Evolutionary conservation across 2,888 invertebrate genomes (phyloP).

Genomic region (Leucophora obtusa): DNA sequence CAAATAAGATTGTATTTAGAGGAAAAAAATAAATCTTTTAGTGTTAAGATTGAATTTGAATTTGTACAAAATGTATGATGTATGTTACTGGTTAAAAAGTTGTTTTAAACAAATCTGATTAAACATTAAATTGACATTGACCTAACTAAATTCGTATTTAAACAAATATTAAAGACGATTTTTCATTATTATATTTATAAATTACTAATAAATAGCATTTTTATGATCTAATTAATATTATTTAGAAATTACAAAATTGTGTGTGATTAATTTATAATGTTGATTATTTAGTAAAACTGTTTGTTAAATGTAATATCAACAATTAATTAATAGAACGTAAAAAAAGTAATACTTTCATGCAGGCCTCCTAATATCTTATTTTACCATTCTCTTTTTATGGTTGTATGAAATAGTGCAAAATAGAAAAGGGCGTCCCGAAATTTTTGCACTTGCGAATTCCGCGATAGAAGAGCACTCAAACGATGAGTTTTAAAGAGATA

Average conservation of each 20-base stretch:
- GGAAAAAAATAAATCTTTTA: conserved; percentile 2
- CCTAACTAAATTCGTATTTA: conserved; percentile 41
- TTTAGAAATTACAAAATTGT: conserved; percentile 6
- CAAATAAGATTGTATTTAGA: conserved; percentile 41
- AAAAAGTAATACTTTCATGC: conserved; percentile 55
- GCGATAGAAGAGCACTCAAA: no score
- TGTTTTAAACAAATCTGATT: conserved; percentile 10
- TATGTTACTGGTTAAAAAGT: conserved; percentile 29
- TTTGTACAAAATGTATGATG: background rate
- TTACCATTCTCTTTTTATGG: conserved; percentile 53
- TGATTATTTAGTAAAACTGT: conserved; percentile 21
- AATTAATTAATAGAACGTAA: conserved; percentile 61
- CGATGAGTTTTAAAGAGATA: no score
- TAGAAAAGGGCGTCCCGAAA: no score
- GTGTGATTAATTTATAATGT: background rate
- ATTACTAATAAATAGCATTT: no score
- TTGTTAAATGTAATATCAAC: conserved; percentile 32
- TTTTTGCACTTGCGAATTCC: no score
- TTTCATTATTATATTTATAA: conserved; percentile 4
- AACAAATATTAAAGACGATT: conserved; percentile 13
- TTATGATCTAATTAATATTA: background rate
- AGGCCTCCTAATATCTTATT: conserved; percentile 42
- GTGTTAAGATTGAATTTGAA: conserved; percentile 7
- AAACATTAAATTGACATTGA: conserved; percentile 52
- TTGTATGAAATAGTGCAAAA: conserved; percentile 27